phyloP scores from a whole-genome alignment of 2,888 invertebrate species.

The Augiades crinisus region DNA sequence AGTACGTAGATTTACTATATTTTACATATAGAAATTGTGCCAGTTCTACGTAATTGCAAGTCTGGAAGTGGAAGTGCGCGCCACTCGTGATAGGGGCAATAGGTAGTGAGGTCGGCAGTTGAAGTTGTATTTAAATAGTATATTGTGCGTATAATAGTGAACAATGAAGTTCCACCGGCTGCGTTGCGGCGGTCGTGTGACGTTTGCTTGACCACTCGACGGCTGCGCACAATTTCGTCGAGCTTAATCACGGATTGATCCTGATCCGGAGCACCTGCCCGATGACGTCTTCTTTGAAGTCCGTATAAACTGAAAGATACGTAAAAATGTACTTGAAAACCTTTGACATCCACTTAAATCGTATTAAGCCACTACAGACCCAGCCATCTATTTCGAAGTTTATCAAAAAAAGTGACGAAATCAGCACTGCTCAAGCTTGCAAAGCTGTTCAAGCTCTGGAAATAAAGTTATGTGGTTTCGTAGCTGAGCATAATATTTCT shows the following conservation, averaged over 20 bases:
- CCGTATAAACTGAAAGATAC: conserved; percentile 93
- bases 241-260: conserved; percentile 94
- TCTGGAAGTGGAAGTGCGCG: not conserved
- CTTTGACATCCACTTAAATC: too few relatives aligned
- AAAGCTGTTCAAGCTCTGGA: too few relatives aligned
- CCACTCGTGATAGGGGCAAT: not conserved
- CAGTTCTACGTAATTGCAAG: too few relatives aligned
- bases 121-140: too few relatives aligned
- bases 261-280: conserved; percentile 88
- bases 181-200: conserved; percentile 92
- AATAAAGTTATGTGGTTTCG: too few relatives aligned
- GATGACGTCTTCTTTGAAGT: conserved; percentile 94
- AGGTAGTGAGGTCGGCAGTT: not conserved
- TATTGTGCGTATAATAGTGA: conserved; percentile 6
- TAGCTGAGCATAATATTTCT: too few relatives aligned
- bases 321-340: conserved; percentile 26
- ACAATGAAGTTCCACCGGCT: conserved; percentile 87
- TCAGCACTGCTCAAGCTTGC: too few relatives aligned
- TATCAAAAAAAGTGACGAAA: too few relatives aligned
- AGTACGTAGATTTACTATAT: too few relatives aligned
- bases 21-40: too few relatives aligned
- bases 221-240: conserved; percentile 89
- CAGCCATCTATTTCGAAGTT: too few relatives aligned
- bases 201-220: conserved; percentile 92
- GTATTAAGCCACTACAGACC: too few relatives aligned